phyloP scores from a whole-genome alignment of 2,797 vertebrate genomes.

The Anguilla obscura region DNA sequence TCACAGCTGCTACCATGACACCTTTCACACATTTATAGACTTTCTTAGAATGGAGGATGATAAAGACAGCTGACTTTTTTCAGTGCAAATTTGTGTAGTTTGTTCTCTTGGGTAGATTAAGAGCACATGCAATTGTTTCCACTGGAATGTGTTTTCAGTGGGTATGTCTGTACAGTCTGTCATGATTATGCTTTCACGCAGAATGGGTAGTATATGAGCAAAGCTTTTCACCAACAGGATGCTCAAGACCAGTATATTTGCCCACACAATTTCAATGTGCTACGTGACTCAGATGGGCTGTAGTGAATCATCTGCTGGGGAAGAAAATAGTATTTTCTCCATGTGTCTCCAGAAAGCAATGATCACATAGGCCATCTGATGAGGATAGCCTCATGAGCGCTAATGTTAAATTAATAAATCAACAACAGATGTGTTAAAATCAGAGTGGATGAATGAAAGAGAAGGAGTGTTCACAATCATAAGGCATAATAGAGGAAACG shows the following conservation, averaged over 20 bases:
- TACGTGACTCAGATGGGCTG: neutral
- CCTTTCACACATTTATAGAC: neutral
- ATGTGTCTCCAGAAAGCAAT: neutral
- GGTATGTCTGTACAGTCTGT: neutral
- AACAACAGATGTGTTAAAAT: neutral
- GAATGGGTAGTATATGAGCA: neutral
- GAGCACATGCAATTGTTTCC: conserved; percentile 6
- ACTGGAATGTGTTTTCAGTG: neutral
- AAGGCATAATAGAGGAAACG: neutral
- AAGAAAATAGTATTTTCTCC: neutral
- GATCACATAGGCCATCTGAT: neutral
- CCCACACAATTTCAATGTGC: neutral
- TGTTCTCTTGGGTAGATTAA: neutral
- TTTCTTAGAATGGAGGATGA: neutral
- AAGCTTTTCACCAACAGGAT: neutral
- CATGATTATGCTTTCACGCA: neutral
- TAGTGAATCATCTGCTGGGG: neutral
- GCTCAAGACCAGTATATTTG: neutral
- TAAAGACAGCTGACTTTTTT: neutral
- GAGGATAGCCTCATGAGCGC: neutral
- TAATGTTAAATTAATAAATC: neutral
- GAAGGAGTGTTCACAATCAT: neutral
- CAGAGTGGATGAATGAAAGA: neutral
- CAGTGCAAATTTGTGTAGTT: neutral
- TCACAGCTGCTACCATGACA: neutral